Evolutionary conservation across 2,888 invertebrate genomes (phyloP).

Genomic region (Anthophora plumipes): DNA sequence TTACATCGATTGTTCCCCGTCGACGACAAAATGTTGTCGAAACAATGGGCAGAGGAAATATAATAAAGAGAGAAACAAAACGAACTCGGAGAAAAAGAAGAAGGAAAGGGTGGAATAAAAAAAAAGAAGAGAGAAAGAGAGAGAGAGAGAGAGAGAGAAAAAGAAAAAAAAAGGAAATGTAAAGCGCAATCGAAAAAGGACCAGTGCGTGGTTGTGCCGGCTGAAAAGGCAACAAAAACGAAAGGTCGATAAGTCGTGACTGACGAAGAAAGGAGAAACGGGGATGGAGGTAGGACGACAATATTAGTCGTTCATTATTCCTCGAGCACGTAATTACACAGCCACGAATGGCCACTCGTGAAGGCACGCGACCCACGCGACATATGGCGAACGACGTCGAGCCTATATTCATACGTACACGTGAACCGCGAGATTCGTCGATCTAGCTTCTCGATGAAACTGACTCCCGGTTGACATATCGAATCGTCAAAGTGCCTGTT

Average conservation of each 20-base stretch:
- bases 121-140: constrained; percentile 31
- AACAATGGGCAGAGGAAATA: constrained; percentile 67
- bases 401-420: constrained; percentile 35
- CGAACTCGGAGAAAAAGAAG: constrained; percentile 3
- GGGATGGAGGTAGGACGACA: constrained; percentile 73
- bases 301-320: constrained; percentile 83
- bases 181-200: constrained; percentile 65
- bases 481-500: constrained; percentile 24
- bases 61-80: constrained; percentile 43
- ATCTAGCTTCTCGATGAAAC: background rate
- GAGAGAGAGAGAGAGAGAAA: constrained; percentile 10
- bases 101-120: background rate
- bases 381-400: constrained; percentile 77
- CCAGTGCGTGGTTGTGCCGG: constrained; percentile 50
- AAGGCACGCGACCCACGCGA: constrained; percentile 82
- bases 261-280: constrained; percentile 49
- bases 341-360: constrained; percentile 79
- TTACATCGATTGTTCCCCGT: constrained; percentile 63
- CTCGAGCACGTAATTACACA: constrained; percentile 79
- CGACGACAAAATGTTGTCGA: constrained; percentile 67
- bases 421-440: constrained; percentile 60
- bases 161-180: constrained; percentile 31
- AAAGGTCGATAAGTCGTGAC: constrained; percentile 82
- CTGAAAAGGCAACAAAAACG: constrained; percentile 77
- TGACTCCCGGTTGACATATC: constrained; percentile 11